These are phyloP conservation scores for Nasonia vitripennis DNA, from an alignment of 1,140 invertebrate genomes.

Conservation along the genomic window DNA sequence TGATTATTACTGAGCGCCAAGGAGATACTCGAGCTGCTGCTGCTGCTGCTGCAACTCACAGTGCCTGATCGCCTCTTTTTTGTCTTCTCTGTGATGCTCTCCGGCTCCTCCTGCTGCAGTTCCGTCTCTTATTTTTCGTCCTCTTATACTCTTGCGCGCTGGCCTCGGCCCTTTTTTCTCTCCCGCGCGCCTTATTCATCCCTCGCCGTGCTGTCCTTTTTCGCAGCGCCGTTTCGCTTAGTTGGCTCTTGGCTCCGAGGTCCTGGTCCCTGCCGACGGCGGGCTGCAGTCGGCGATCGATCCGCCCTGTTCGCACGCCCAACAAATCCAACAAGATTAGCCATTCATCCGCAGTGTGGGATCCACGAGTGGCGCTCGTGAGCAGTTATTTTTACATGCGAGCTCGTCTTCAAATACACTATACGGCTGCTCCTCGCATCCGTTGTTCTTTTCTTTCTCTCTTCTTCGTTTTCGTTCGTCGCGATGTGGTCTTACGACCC, in stretches of 20 bases:
- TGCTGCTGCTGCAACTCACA: background rate
- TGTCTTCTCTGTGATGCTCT: conserved; percentile 21
- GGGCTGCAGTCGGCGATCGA: conserved; percentile 3
- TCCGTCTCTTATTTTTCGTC: conserved; percentile 1
- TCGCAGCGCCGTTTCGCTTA: background rate
- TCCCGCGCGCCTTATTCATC: background rate
- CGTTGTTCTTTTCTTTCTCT: no score
- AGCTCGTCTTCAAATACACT: background rate
- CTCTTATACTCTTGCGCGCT: background rate
- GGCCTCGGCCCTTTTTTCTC: no score
- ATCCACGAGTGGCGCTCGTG: conserved; percentile 6
- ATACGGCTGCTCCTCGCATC: no score
- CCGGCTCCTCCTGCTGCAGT: background rate
- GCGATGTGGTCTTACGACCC: background rate
- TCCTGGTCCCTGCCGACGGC: background rate
- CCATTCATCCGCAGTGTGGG: conserved; percentile 19
- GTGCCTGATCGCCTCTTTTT: conserved; percentile 17
- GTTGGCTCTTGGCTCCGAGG: background rate
- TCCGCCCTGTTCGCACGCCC: conserved; percentile 31
- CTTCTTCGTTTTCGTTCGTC: background rate
- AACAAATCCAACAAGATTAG: conserved; percentile 37
- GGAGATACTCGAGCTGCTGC: conserved; percentile 15
- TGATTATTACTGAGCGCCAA: conserved; percentile 46
- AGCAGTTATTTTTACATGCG: conserved; percentile 3
- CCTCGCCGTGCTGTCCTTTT: background rate